Conservation (phyloP, 2,113 vertebrate genomes). For the Chinchilla lanigera region DNA sequence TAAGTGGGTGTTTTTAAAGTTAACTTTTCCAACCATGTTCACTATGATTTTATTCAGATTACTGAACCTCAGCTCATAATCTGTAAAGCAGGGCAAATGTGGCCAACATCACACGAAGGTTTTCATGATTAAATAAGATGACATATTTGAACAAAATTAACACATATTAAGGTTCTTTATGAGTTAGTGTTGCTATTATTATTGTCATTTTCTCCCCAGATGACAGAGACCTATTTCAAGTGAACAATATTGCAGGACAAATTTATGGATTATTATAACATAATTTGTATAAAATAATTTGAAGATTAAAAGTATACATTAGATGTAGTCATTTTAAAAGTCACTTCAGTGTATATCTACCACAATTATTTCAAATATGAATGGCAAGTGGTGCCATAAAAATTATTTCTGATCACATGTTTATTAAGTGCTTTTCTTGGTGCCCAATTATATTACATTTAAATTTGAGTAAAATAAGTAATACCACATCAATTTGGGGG, state of each 20-base stretch:
- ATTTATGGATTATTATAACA: not conserved
- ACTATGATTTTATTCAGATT: not conserved
- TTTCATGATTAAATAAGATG: not conserved
- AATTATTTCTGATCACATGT: slow-evolving; percentile 12
- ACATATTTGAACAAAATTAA: not conserved
- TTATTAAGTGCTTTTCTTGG: not conserved
- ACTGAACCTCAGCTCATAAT: rapidly evolving
- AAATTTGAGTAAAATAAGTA: slow-evolving; percentile 24
- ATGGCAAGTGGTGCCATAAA: not conserved
- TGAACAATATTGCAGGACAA: not conserved
- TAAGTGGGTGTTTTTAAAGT: not conserved
- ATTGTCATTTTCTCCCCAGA: not conserved
- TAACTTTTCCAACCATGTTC: not conserved
- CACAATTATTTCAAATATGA: slow-evolving; percentile 1
- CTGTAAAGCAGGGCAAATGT: not conserved
- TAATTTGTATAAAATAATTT: slow-evolving; percentile 45
- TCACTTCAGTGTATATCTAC: not conserved
- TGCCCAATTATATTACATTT: not conserved
- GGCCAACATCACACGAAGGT: no score
- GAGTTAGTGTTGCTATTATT: not conserved
- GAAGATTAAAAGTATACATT: not conserved
- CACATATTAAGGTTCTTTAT: not conserved
- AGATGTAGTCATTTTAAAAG: not conserved
- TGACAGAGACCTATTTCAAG: not conserved
- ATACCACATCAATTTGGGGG: not conserved